Conservation (phyloP, 2,888 invertebrate species). For the Rhingia campestris region DNA sequence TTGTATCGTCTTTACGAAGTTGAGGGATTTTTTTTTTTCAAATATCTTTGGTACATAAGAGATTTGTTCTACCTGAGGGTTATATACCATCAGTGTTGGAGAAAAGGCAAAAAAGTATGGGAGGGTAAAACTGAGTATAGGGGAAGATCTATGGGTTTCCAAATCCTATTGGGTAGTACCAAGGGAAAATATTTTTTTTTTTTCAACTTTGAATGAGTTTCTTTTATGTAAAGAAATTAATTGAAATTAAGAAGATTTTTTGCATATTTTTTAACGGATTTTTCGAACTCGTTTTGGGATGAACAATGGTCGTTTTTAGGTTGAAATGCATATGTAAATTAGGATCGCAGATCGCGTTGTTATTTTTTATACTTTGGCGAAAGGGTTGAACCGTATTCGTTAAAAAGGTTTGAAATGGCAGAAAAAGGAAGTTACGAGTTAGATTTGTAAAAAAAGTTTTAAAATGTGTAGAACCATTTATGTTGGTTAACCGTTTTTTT, state of each 20-base stretch:
- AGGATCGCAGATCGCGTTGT: too few species aligned
- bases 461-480: too few species aligned
- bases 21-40: neutral
- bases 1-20: slow-evolving; percentile 10
- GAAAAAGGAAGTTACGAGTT: too few species aligned
- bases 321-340: neutral
- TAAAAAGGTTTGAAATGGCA: too few species aligned
- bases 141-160: slow-evolving; percentile 8
- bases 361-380: too few species aligned
- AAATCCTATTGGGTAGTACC: slow-evolving; percentile 54
- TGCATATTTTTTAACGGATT: slow-evolving; percentile 17
- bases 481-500: too few species aligned
- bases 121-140: slow-evolving; percentile 45
- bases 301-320: slow-evolving; percentile 3
- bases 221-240: slow-evolving; percentile 11
- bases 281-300: slow-evolving; percentile 27
- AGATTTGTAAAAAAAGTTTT: too few species aligned
- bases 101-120: slow-evolving; percentile 46
- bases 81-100: neutral
- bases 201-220: slow-evolving; percentile 1
- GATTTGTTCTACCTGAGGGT: slow-evolving; percentile 24
- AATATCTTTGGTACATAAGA: slow-evolving; percentile 9
- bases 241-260: slow-evolving; percentile 1
- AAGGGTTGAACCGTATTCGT: too few species aligned
- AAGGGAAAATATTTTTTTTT: neutral